Base-by-base conservation (phyloP, 1,140 invertebrate species). In the Pogonognathellus flavescens region DNA sequence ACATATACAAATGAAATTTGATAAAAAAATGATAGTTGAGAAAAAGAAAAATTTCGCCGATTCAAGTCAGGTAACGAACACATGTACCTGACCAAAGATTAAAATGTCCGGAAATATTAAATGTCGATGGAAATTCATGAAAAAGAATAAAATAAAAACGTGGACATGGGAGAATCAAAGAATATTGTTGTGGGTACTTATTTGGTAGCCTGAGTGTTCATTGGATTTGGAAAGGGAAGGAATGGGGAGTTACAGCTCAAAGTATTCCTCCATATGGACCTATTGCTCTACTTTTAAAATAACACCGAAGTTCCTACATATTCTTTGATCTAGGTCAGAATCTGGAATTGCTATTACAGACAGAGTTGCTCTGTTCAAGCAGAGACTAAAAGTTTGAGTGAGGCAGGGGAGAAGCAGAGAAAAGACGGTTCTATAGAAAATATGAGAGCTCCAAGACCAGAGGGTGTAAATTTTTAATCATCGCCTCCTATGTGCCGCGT, bases 391-490 rank as follows among this genome's bases (percentile, higher is more conserved):
- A 76, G 70, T 76, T 76, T 76, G 70, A 76, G 70, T 81, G 50
- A 55, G 55, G 55, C 50, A 81, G 55, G 50, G 50, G 50, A 81
- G 13, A 81, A 81, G 55, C 1, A 41, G 31, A 41, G 31, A 41
- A 41, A 41, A 18, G 60, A 66, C 31, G 57, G 60, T 62, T 72
- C 18, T 70, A 11, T 20, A 22, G 41, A 52, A 70, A 57, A 55
- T 31, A 84, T 50, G 49, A 70, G 66, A 76, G 59, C 53, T 60
- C 13, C 13, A 85, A 82, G 80, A 82, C 80, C 85, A 85, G 80
- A 85, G 80, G 85, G 81, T 82, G 85, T 85, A 85, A 85, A 85
- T 85, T 85, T 85, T 85, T 85, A 85, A 85, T 85, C 76, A 85
- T 52, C 20, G 31, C 60, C 80, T 84, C 70, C 57, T 50, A 31